Base-by-base conservation (phyloP, 2,797 vertebrate genomes). In the Centropyge bicolor region DNA sequence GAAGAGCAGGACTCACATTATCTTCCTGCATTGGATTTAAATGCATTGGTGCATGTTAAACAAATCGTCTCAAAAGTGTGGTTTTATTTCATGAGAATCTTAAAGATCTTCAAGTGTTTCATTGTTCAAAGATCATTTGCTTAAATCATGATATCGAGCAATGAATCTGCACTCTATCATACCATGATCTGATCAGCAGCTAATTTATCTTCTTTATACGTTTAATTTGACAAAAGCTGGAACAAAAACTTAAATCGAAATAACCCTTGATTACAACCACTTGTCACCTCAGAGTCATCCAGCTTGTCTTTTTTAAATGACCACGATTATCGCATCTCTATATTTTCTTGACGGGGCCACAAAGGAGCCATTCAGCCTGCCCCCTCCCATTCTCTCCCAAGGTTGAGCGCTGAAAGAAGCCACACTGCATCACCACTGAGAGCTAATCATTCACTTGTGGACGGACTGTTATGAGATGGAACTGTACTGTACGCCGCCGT, bases 391-490 rank as follows among this genome's bases (percentile, higher is more conserved):
- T 75, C 17, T 82, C 70, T n/a, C 55, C 41, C 65, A 71, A 70
- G 79, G 76, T 81, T 70, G 60, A 74, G 45, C n/a, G 14, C 19
- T 43, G 24, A 85, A 76, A 85, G 61, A 52, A n/a, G 38, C 11
- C 3, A 24, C 76, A 20, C 6, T 64, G 45, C 49, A 55, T 67
- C 63, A n/a, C 55, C 9, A 24, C 14, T 45, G 60, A 69, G 54
- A 74, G 64, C 66, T 78, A 45, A 75, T 81, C 19, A 64, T 74
- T 85, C 66, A 85, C 79, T 82, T 79, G 78, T 64, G 38, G 71
- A 69, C 57, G n/a, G 45, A 20, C 22, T 27, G 49, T 24, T 64
- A 46, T 60, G 40, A 55, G 70, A 75, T 66, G 40, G 70, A 83
- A 86, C 87, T 86, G 82, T 49, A 49, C 45, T 56, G 62, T 69